Evolutionary conservation across 1,140 invertebrate species (phyloP), one percentile per base, ranked within the genome.

Genomic region (Lethrus apterus): DNA sequence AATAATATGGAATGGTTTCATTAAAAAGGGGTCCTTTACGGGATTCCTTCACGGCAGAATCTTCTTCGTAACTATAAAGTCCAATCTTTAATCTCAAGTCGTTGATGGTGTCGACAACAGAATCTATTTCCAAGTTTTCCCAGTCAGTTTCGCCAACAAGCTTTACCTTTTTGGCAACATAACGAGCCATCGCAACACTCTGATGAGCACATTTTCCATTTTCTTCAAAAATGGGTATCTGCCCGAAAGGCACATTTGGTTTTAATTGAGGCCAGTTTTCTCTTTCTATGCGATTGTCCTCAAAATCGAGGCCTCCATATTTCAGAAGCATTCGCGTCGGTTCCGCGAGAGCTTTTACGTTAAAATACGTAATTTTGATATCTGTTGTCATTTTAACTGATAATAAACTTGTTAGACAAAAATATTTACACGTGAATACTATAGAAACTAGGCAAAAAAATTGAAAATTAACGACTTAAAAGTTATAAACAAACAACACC

Each of bases 211-310:
- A 61, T 56, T 80, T 78, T 8, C 80, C 85, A 57, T 88, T 80
- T 9, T 83, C 67, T 60, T 84, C 81, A 43, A 89, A 62, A 9
- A 86, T 69, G 0, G 86, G 87, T 31, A 87, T 64, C 64, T 86
- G 79, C 5, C 83, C 84, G 65, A 82, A 86, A 11, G 84, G 84
- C 68, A 76, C 79, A 29, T 29, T 52, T 17, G 57, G 45, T 55
- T 82, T 82, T 0, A 79, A 23, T 26, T 70, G 63, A 7, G 74
- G 73, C 80, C 80, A 84, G 14, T 72, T 59, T 17, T 71, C 67
- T 0, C 50, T 17, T 5, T 74, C 67, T 46, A 80, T 71, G 42
- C 81, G 74, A 2, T 73, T 57, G 61, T 91, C 87, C 58, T 84
- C 80, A 57, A 81, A 91, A 17, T 78, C 71, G n/a, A 80, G 67